These are phyloP conservation scores for Athalia cordata DNA, from an alignment of 2,888 invertebrate species.

Conservation along the genomic window DNA sequence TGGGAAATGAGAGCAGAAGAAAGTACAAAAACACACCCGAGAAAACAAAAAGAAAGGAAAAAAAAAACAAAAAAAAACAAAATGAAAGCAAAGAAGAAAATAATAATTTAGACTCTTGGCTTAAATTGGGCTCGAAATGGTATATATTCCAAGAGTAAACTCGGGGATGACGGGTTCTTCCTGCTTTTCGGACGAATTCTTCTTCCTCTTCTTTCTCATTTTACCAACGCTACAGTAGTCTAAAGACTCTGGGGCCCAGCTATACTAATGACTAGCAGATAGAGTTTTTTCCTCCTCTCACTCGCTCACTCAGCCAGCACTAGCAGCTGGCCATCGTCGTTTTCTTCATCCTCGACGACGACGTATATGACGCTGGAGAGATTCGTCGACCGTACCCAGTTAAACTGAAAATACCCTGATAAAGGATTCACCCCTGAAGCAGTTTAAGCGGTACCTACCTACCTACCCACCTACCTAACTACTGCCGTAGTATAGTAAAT, in stretches of 20 bases:
- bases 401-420: constrained; percentile 15
- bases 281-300: constrained; percentile 34
- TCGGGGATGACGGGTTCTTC: constrained; percentile 43
- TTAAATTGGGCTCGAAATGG: constrained; percentile 36
- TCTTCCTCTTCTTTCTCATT: constrained; percentile 40
- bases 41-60: too few species aligned
- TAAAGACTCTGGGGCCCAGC: constrained; percentile 48
- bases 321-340: not conserved
- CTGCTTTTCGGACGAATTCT: constrained; percentile 32
- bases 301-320: constrained; percentile 16
- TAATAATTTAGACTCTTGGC: constrained; percentile 13
- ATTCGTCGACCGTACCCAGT: too few species aligned
- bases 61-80: not conserved
- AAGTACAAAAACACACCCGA: not conserved
- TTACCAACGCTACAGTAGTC: constrained; percentile 45
- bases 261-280: constrained; percentile 51
- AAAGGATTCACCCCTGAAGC: constrained; percentile 37
- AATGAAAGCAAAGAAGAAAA: not conserved
- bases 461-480: too few species aligned
- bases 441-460: constrained; percentile 12
- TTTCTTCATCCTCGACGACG: not conserved
- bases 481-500: too few species aligned
- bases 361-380: too few species aligned
- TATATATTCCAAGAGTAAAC: not conserved
- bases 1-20: not conserved